Evolutionary conservation across 2,797 vertebrate species (phyloP).

Genomic region (Rachycentron canadum): DNA sequence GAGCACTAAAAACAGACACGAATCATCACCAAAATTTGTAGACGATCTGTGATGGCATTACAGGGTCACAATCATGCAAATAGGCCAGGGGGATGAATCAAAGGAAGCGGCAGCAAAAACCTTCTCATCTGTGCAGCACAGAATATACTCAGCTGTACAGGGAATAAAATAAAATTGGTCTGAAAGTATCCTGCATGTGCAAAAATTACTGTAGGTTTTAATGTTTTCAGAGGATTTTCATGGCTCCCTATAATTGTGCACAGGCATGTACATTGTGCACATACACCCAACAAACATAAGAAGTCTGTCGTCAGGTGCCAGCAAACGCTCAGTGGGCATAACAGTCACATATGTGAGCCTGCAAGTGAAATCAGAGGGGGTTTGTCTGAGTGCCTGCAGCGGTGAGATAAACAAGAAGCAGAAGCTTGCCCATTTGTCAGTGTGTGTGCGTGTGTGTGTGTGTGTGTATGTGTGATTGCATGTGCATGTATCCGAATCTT

Average conservation of each 20-base stretch:
- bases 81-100: conserved; percentile 29
- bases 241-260: conserved; percentile 11
- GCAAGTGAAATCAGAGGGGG: conserved; percentile 59
- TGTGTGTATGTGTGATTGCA: conserved; percentile 21
- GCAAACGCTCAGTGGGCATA: conserved; percentile 44
- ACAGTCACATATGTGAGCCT: conserved; percentile 63
- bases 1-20: background rate
- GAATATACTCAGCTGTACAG: conserved; percentile 16
- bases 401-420: conserved; percentile 70
- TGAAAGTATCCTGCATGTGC: conserved; percentile 7
- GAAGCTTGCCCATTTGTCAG: conserved; percentile 48
- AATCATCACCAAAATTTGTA: conserved; percentile 23
- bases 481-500: conserved; percentile 28
- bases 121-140: conserved; percentile 16
- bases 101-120: conserved; percentile 37
- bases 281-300: conserved; percentile 31
- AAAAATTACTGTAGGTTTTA: conserved; percentile 13
- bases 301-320: conserved; percentile 50
- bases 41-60: conserved; percentile 40
- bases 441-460: conserved; percentile 24
- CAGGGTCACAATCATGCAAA: conserved; percentile 39
- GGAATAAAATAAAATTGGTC: conserved; percentile 15
- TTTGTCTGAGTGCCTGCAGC: conserved; percentile 66
- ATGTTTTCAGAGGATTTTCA: conserved; percentile 7
- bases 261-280: conserved; percentile 15